These are phyloP conservation scores for Ctenicera cuprea DNA, from an alignment of 2,888 invertebrate genomes.

Conservation along the genomic window DNA sequence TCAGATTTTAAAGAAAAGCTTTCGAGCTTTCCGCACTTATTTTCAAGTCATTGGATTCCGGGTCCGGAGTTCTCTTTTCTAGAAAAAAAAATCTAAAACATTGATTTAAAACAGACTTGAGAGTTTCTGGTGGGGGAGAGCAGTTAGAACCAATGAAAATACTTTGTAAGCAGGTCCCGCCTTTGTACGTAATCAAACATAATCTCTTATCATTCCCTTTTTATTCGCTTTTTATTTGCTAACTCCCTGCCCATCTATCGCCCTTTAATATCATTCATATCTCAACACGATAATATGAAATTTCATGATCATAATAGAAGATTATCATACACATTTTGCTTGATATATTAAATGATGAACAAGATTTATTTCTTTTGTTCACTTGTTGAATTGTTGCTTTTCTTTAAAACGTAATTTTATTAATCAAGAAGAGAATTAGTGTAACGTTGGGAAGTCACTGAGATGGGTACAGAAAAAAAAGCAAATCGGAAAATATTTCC, in stretches of 20 bases:
- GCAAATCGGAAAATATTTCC: conserved; percentile 29
- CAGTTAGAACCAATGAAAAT: conserved; percentile 57
- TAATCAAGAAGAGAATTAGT: too few species aligned
- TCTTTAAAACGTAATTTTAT: too few species aligned
- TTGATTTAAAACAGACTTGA: conserved; percentile 57
- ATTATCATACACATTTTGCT: not conserved
- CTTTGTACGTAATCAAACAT: conserved; percentile 54
- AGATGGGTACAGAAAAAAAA: not conserved
- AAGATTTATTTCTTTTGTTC: too few species aligned
- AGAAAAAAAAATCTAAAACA: conserved; percentile 50
- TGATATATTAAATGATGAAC: too few species aligned
- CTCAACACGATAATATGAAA: conserved; percentile 32
- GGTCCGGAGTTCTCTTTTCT: conserved; percentile 32
- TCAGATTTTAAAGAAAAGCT: too few species aligned
- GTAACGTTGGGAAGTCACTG: not conserved
- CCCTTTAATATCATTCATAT: conserved; percentile 41
- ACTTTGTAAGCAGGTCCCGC: conserved; percentile 57
- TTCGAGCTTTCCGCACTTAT: conserved; percentile 4
- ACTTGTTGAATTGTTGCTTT: too few species aligned
- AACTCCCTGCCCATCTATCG: conserved; percentile 42
- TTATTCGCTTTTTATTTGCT: conserved; percentile 52
- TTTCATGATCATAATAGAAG: conserved; percentile 12
- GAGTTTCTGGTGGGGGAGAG: conserved; percentile 51
- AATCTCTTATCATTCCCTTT: conserved; percentile 53
- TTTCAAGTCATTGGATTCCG: conserved; percentile 33